phyloP scores from a whole-genome alignment of 2,888 invertebrate species.

The Mesorhabditis sp. region DNA sequence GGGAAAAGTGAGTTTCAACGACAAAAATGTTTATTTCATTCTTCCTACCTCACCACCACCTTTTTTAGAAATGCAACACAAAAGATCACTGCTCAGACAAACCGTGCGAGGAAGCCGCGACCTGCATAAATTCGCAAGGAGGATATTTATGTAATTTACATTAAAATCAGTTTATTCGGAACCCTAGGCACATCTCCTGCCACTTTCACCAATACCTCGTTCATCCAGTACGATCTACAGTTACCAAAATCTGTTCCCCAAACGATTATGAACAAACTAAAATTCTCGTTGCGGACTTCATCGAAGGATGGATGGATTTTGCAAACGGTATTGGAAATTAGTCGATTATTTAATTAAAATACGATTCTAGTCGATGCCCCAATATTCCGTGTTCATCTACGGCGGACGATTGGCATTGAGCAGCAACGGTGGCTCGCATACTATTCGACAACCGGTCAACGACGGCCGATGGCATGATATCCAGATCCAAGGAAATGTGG shows the following conservation, averaged over 20 bases:
- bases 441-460: constrained; percentile 23
- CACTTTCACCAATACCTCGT: constrained; percentile 27
- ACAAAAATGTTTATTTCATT: not conserved
- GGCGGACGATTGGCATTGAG: constrained; percentile 24
- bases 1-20: constrained; percentile 17
- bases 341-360: not conserved
- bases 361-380: not conserved
- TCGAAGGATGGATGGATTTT: constrained; percentile 33
- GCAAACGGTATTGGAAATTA: constrained; percentile 20
- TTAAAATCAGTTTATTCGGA: not conserved
- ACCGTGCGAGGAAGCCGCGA: constrained; percentile 35
- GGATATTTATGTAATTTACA: constrained; percentile 42
- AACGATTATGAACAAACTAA: constrained; percentile 9
- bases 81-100: constrained; percentile 39
- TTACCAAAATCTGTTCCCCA: not conserved
- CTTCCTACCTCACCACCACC: not conserved
- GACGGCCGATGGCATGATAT: constrained; percentile 39
- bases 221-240: not conserved
- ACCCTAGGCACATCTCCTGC: constrained; percentile 29
- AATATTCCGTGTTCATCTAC: constrained; percentile 17
- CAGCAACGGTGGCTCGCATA: constrained; percentile 16
- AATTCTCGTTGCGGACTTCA: constrained; percentile 30
- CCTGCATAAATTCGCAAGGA: constrained; percentile 38
- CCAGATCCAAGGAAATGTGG: constrained; percentile 22
- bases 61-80: constrained; percentile 35